These are phyloP conservation scores for Xestia rhomboidea DNA, from an alignment of 2,888 invertebrate species.

Conservation along the genomic window DNA sequence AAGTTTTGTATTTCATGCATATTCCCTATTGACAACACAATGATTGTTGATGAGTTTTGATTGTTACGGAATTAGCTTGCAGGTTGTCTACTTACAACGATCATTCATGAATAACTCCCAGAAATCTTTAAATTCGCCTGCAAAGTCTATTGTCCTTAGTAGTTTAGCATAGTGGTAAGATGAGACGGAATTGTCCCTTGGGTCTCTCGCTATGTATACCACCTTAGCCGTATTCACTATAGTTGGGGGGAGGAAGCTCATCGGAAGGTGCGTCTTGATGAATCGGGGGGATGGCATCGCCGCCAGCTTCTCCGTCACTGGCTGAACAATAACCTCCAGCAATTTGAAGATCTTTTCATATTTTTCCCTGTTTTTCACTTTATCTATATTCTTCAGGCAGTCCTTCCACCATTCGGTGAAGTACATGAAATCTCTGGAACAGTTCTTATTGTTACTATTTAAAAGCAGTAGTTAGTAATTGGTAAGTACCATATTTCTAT, in stretches of 20 bases:
- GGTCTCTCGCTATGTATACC: constrained; percentile 94
- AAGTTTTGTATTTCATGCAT: too few relatives aligned
- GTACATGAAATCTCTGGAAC: constrained; percentile 36
- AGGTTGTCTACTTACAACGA: constrained; percentile 85
- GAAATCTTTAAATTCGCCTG: constrained; percentile 90
- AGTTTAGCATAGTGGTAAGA: constrained; percentile 92
- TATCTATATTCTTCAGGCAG: constrained; percentile 18
- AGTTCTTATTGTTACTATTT: neutral
- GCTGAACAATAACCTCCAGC: constrained; percentile 33
- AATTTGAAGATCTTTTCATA: constrained; percentile 30
- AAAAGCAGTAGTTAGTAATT: neutral
- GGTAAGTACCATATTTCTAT: neutral
- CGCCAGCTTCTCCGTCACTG: constrained; percentile 52
- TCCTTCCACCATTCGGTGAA: constrained; percentile 40
- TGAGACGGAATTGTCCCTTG: constrained; percentile 95
- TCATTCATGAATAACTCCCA: constrained; percentile 92
- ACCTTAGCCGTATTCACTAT: constrained; percentile 88
- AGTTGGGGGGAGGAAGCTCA: constrained; percentile 91
- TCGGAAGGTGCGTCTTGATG: constrained; percentile 93
- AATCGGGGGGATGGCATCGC: constrained; percentile 85
- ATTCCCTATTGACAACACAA: too few relatives aligned
- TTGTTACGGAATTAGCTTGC: too few relatives aligned
- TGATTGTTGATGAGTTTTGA: too few relatives aligned
- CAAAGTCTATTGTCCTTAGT: constrained; percentile 78
- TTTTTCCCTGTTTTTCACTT: constrained; percentile 1